Evolutionary conservation across 2,888 invertebrate genomes (phyloP).

Genomic region (Calliopum simillimum): DNA sequence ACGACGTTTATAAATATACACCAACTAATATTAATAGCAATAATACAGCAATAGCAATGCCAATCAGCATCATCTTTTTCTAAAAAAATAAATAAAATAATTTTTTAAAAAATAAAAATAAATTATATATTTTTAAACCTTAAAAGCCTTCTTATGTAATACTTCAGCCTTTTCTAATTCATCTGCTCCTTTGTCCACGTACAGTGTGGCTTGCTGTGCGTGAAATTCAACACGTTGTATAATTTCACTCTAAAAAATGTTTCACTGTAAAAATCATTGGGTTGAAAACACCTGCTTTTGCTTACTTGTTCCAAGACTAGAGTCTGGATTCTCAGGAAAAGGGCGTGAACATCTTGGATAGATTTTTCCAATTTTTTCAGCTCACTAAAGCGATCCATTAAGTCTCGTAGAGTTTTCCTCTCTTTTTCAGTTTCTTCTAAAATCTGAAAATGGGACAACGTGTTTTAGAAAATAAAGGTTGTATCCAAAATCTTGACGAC

Average conservation of each 20-base stretch:
- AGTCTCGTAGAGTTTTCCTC: conserved; percentile 61
- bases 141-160: conserved; percentile 55
- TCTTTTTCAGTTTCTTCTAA: conserved; percentile 67
- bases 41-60: conserved; percentile 54
- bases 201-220: conserved; percentile 63
- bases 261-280: background rate
- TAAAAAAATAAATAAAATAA: conserved; percentile 48
- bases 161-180: conserved; percentile 58
- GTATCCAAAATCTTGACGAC: too few relatives aligned
- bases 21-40: conserved; percentile 58
- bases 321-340: conserved; percentile 66
- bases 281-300: background rate
- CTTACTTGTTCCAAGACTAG: conserved; percentile 65
- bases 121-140: conserved; percentile 44
- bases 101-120: background rate
- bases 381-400: conserved; percentile 65
- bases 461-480: too few relatives aligned
- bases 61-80: conserved; percentile 62
- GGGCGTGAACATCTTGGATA: conserved; percentile 65
- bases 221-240: conserved; percentile 67
- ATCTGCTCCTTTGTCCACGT: conserved; percentile 63
- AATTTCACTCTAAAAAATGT: conserved; percentile 57
- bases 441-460: conserved; percentile 53
- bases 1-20: conserved; percentile 60
- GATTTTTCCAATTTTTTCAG: conserved; percentile 65